Evolutionary conservation across 2,888 invertebrate genomes (phyloP).

Genomic region (Taenaris catops): DNA sequence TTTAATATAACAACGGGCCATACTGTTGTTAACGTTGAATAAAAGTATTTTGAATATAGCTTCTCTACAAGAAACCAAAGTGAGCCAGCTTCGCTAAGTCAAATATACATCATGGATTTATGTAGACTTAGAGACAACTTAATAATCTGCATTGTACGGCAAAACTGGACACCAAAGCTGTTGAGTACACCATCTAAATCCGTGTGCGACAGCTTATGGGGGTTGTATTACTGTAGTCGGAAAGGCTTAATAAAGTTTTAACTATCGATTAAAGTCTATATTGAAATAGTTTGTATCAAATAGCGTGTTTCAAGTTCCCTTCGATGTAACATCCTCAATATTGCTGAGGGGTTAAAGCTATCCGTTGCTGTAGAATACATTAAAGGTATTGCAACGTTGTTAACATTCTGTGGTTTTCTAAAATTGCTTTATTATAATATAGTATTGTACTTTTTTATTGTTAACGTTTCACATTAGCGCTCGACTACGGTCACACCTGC

Average conservation of each 20-base stretch:
- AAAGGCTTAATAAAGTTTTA: constrained; percentile 9
- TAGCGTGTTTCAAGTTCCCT: background rate
- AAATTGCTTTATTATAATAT: no score
- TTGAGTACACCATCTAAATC: constrained; percentile 9
- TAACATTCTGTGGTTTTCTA: no score
- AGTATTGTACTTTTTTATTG: no score
- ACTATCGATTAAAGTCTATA: constrained; percentile 9
- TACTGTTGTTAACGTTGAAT: background rate
- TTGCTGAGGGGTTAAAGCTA: no score
- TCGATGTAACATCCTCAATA: no score
- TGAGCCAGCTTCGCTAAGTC: background rate
- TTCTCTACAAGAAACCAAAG: background rate
- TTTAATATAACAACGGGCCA: background rate
- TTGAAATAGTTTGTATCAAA: background rate
- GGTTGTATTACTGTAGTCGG: constrained; percentile 8
- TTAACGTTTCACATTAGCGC: no score
- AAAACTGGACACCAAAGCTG: constrained; percentile 8
- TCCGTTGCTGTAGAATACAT: no score
- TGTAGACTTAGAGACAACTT: constrained; percentile 2
- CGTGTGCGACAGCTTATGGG: constrained; percentile 8
- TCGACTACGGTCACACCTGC: no score
- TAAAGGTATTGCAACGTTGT: no score
- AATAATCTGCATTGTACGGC: constrained; percentile 7
- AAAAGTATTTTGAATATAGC: background rate
- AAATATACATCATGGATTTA: background rate